phyloP scores from a whole-genome alignment of 2,797 vertebrate species.

The Picus viridis region DNA sequence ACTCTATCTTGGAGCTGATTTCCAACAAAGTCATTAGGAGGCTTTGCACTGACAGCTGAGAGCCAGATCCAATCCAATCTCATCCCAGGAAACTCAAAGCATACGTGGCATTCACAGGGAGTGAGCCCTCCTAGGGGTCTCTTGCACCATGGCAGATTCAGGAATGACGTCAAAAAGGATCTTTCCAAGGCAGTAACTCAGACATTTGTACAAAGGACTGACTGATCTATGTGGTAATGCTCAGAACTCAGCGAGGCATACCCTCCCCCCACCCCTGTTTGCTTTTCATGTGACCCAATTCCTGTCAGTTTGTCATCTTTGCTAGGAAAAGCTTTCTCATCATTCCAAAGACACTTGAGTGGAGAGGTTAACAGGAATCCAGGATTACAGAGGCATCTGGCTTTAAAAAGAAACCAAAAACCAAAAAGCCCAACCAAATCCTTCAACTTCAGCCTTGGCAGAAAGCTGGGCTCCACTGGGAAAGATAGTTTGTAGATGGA shows the following conservation, averaged over 20 bases:
- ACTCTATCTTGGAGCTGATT: background rate
- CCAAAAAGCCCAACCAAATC: background rate
- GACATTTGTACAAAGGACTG: background rate
- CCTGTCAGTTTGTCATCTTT: background rate
- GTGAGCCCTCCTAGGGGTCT: background rate
- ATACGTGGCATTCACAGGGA: accelerated
- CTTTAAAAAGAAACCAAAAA: background rate
- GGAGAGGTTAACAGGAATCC: constrained; percentile 4
- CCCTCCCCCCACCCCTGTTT: accelerated
- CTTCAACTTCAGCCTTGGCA: constrained; percentile 21
- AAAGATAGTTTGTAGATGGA: background rate
- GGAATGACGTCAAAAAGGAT: background rate
- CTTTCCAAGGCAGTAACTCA: background rate
- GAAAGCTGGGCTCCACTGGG: background rate
- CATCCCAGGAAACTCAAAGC: background rate
- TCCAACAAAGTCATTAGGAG: background rate
- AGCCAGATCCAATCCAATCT: background rate
- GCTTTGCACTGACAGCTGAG: background rate
- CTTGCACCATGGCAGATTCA: accelerated
- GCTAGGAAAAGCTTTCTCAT: background rate
- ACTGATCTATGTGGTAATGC: accelerated
- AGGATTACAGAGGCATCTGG: constrained; percentile 31
- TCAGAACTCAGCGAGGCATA: background rate
- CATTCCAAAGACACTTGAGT: accelerated
- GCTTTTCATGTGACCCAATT: background rate